These are phyloP conservation scores for Corythaixoides concolor DNA, from an alignment of 2,113 vertebrate genomes.

Conservation along the genomic window DNA sequence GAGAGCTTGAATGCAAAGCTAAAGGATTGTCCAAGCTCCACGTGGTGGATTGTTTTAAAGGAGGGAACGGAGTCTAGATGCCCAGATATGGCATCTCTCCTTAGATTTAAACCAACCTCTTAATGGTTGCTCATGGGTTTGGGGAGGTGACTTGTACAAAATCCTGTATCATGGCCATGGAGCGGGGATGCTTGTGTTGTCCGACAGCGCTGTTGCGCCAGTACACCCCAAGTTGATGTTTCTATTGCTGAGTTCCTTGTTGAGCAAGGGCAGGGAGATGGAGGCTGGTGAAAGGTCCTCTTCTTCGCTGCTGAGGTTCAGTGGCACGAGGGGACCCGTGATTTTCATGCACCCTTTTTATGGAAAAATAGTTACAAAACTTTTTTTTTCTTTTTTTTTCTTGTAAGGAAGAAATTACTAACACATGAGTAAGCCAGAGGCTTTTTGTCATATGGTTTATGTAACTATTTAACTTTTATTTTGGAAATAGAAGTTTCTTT, in stretches of 20 bases:
- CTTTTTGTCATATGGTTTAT: constrained; percentile 36
- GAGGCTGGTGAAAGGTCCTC: not conserved
- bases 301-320: not conserved
- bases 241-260: not conserved
- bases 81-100: not conserved
- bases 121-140: not conserved
- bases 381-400: not conserved
- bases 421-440: not conserved
- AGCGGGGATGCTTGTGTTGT: not conserved
- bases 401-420: constrained; percentile 15
- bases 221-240: not conserved
- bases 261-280: not conserved
- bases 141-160: not conserved
- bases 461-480: constrained; percentile 17
- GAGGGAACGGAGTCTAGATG: not conserved
- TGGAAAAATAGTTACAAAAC: not conserved
- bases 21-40: not conserved
- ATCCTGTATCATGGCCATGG: not conserved
- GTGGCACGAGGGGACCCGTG: not conserved
- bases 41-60: not conserved
- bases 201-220: fast-evolving
- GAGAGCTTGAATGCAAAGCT: not conserved
- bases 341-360: not conserved
- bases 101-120: not conserved
- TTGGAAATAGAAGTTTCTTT: not conserved